Base-by-base conservation (phyloP, 2,888 invertebrate species). In the Agrotis ipsilon region DNA sequence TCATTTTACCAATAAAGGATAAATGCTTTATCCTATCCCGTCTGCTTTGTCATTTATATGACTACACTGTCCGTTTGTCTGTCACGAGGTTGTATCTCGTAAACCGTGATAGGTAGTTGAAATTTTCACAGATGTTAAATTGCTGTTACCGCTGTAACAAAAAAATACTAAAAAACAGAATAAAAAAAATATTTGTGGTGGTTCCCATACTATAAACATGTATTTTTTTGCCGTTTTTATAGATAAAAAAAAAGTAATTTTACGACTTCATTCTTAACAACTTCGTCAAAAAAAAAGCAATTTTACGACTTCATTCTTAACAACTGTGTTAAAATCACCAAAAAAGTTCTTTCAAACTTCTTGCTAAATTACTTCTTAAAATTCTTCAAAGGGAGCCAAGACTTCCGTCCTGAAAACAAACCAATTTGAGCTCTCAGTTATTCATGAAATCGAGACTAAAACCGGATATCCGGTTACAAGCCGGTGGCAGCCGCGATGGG, bases 381-480 rank as follows among this genome's bases (percentile, higher is more conserved):
- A 52, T 68, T 59, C 43, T 6, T n/a, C 16, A 39, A 70, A 60
- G 46, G 11, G 19, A 61, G 45, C 21, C 9, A 27, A 2, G 48
- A 43, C 32, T n/a, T 63, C 55, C 48, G 71, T 19, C 18, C 16
- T 52, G 52, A 64, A 68, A 76, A 78, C 63, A 72, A 72, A 73
- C 73, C 61, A 78, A 78, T 78, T 79, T 78, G 65, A 78, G 46
- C 57, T 66, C 64, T 69, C 79, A 55, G 65, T 57, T 73, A 80
- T 82, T 82, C 79, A 82, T 78, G 79, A 46, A 65, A 48, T 58
- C 63, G 63, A 45, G 52, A 63, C 59, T 67, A 57, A 69, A 69
- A 73, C 68, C 63, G 82, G 78, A 79, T 77, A 39, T 81, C 82
- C 78, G 67, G 54, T 65, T 52, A 78, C 82, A 46, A 52, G 71